Evolutionary conservation across 2,113 vertebrate genomes (phyloP).

Genomic region (Tupaia tana): DNA sequence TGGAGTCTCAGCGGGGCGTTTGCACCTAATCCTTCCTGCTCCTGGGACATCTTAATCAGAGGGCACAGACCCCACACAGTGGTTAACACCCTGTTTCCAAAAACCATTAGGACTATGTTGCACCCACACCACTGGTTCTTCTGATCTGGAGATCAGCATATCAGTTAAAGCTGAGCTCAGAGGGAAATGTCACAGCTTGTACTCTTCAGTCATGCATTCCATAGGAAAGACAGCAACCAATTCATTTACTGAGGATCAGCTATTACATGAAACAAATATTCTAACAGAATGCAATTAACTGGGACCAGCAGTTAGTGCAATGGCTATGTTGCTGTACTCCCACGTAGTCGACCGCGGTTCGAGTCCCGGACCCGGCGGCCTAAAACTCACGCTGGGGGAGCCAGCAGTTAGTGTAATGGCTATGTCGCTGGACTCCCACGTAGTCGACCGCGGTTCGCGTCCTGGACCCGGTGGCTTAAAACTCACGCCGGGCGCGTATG

Average conservation of each 20-base stretch:
- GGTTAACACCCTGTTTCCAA: neutral
- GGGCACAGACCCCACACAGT: neutral
- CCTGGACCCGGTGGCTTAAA: no score
- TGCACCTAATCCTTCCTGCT: neutral
- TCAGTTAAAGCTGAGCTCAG: neutral
- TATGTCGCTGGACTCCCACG: no score
- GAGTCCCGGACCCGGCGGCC: no score
- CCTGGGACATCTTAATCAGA: neutral
- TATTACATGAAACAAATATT: slow-evolving; percentile 36
- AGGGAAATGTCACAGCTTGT: neutral
- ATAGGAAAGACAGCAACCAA: neutral
- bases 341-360: no score
- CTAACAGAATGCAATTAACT: neutral
- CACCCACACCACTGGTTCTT: neutral
- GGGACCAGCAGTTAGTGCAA: no score
- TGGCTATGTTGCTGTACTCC: no score
- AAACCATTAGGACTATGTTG: neutral
- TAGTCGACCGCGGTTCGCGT: no score
- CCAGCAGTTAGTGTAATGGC: no score
- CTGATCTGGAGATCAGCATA: neutral
- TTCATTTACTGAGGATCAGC: neutral
- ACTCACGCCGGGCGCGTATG: no score
- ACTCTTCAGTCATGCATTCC: neutral
- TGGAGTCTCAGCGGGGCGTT: neutral
- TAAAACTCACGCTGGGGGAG: no score